Base-by-base conservation (phyloP, 2,113 vertebrate species). In the Salvelinus alpinus region DNA sequence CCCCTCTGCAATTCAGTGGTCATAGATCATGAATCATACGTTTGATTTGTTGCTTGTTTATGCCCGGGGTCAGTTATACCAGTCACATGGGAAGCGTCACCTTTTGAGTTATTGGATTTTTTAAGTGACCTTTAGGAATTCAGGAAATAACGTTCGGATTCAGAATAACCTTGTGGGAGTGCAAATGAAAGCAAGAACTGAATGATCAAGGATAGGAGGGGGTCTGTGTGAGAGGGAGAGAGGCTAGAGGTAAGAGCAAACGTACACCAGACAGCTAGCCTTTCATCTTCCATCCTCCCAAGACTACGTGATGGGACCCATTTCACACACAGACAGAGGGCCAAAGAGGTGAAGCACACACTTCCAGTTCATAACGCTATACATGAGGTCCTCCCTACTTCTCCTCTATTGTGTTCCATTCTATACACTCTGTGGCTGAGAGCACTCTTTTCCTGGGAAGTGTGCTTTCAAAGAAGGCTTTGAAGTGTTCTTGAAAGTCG, bases 41-140 rank as follows among this genome's bases (percentile, higher is more conserved):
- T 88, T 82, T 84, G 77, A 80, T 85, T 81, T 86, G 77, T 77
- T 82, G 73, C 13, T 44, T 85, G 77, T 84, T 87, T 69, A 76
- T 18, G 38, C 38, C 38, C 2, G 20, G 27, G 18, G 69, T 78
- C 12, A 71, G 80, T 72, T 76, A 72, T 44, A 48, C 14, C 0
- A 82, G 34, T 80, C 59, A 70, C 13, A 31, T 38, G 34, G 0
- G 70, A 76, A 31, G 47, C 57, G 78, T 82, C 48, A 75, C 82
- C 81, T 80, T 77, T 34, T 76, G 70, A 60, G 80, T 80, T 57
- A 73, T 18, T 51, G 31, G 25, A 0, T 80, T 85, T 60, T 60
- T 24, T 16, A 75, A 85, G 68, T 84, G 73, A 87, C 85, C 84
- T 88, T 83, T 80, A 66, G 73, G 75, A 81, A 77, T 80, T 48